Conservation (phyloP, 2,113 vertebrate genomes). For the Xiphophorus maculatus region DNA sequence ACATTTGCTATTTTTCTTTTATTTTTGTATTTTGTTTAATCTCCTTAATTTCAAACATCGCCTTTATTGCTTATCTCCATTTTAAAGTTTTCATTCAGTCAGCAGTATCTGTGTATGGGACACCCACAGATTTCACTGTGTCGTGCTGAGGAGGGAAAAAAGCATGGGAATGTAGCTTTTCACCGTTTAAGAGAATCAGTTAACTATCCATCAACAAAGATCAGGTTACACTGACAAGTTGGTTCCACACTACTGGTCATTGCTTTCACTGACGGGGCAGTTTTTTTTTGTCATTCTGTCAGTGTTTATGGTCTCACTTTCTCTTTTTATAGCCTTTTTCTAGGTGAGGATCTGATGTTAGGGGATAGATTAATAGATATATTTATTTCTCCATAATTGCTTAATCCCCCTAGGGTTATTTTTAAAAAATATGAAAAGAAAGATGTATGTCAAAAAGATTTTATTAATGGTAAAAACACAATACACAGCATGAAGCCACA, state of each 20-base stretch:
- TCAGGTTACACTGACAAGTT: slow-evolving; percentile 69
- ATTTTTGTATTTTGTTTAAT: neutral
- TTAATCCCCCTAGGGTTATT: neutral
- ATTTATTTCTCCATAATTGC: neutral
- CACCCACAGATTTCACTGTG: slow-evolving; percentile 37
- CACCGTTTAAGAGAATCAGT: slow-evolving; percentile 64
- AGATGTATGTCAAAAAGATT: slow-evolving; percentile 40
- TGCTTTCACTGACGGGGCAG: slow-evolving; percentile 46
- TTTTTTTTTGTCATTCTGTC: slow-evolving; percentile 45
- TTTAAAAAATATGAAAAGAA: slow-evolving; percentile 6
- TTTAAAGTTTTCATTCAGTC: slow-evolving; percentile 45
- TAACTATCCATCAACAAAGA: slow-evolving; percentile 72
- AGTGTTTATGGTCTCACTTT: slow-evolving; percentile 25
- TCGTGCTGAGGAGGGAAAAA: slow-evolving; percentile 20
- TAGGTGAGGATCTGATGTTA: too few species aligned
- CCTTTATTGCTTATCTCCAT: slow-evolving; percentile 19
- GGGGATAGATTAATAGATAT: neutral
- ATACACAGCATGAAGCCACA: slow-evolving; percentile 33
- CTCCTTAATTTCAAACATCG: slow-evolving; percentile 14
- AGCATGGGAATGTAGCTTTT: slow-evolving; percentile 69
- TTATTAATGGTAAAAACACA: slow-evolving; percentile 76
- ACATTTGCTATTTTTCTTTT: neutral
- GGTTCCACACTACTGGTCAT: slow-evolving; percentile 65
- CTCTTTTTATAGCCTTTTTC: neutral
- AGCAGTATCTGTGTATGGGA: slow-evolving; percentile 52